Evolutionary conservation across 1,140 invertebrate species (phyloP).

Genomic region (Formica selysi): DNA sequence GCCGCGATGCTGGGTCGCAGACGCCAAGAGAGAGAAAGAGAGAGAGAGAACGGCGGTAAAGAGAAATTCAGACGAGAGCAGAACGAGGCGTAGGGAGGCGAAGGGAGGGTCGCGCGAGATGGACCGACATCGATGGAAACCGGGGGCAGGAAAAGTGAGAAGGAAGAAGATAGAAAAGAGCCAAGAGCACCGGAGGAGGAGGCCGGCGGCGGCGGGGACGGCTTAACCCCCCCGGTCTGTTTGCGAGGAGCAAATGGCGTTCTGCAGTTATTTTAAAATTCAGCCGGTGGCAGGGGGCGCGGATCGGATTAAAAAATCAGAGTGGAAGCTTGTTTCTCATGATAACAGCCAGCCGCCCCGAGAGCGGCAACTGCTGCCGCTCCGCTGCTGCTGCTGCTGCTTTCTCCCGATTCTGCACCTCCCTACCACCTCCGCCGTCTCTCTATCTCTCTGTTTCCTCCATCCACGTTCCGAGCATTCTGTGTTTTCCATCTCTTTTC

Average conservation of each 20-base stretch:
- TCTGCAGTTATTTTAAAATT: slow-evolving; percentile 87
- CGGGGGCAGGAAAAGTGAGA: neutral
- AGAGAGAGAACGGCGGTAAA: too few relatives aligned
- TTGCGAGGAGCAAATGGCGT: slow-evolving; percentile 86
- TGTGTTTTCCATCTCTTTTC: slow-evolving; percentile 65
- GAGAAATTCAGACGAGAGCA: slow-evolving; percentile 37
- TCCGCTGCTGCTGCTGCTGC: slow-evolving; percentile 83
- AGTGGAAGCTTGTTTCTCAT: slow-evolving; percentile 87
- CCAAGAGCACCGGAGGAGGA: slow-evolving; percentile 62
- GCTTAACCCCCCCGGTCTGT: slow-evolving; percentile 84
- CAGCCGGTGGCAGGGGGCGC: slow-evolving; percentile 78
- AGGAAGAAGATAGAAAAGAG: slow-evolving; percentile 58
- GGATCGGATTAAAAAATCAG: slow-evolving; percentile 87
- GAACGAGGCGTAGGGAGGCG: slow-evolving; percentile 52
- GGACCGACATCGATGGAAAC: neutral
- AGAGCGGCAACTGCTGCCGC: slow-evolving; percentile 83
- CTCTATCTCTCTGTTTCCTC: slow-evolving; percentile 73
- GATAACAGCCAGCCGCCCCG: slow-evolving; percentile 85
- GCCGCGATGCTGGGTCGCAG: slow-evolving; percentile 7
- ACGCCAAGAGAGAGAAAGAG: slow-evolving; percentile 43
- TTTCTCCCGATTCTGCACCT: slow-evolving; percentile 80
- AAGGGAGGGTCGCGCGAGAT: slow-evolving; percentile 22
- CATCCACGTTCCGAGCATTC: slow-evolving; percentile 55
- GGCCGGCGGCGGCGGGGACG: slow-evolving; percentile 55
- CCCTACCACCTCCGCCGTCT: slow-evolving; percentile 64